Conservation (phyloP, 2,113 vertebrate species). For the Smithornis capensis region DNA sequence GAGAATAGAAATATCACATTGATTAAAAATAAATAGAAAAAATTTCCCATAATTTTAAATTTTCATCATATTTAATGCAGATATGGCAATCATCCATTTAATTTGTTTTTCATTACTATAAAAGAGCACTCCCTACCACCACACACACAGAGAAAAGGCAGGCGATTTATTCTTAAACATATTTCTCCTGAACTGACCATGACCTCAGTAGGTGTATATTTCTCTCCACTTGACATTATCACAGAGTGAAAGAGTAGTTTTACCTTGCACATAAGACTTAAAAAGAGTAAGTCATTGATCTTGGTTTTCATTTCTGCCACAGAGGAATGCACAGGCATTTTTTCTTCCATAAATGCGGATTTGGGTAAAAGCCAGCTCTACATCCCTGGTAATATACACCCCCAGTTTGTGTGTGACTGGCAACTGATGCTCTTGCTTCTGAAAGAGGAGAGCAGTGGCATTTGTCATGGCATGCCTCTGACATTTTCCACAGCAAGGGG, state of each 20-base stretch:
- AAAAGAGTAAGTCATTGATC: slow-evolving; percentile 61
- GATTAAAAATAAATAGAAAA: not conserved
- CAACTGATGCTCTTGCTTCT: slow-evolving; percentile 21
- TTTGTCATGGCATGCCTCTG: slow-evolving; percentile 55
- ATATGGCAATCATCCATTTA: not conserved
- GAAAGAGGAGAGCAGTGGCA: slow-evolving; percentile 51
- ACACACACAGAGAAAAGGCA: not conserved
- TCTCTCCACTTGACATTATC: slow-evolving; percentile 65
- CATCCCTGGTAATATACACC: slow-evolving; percentile 6
- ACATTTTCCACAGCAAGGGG: slow-evolving; percentile 58
- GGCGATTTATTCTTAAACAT: slow-evolving; percentile 37
- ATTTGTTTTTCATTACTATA: not conserved
- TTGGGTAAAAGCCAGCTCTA: slow-evolving; percentile 44
- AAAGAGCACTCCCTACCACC: not conserved
- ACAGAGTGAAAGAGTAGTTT: slow-evolving; percentile 64
- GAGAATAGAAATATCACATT: not conserved
- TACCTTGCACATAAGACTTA: slow-evolving; percentile 60
- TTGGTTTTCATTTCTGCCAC: slow-evolving; percentile 66
- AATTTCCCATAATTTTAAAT: not conserved
- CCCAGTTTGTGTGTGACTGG: slow-evolving; percentile 9
- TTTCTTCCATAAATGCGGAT: slow-evolving; percentile 38
- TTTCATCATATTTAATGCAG: not conserved
- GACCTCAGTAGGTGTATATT: slow-evolving; percentile 57
- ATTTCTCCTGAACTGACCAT: slow-evolving; percentile 65
- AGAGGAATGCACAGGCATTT: slow-evolving; percentile 29